These are phyloP conservation scores for Antheraea pernyi DNA, from an alignment of 1,140 invertebrate genomes.

Conservation along the genomic window DNA sequence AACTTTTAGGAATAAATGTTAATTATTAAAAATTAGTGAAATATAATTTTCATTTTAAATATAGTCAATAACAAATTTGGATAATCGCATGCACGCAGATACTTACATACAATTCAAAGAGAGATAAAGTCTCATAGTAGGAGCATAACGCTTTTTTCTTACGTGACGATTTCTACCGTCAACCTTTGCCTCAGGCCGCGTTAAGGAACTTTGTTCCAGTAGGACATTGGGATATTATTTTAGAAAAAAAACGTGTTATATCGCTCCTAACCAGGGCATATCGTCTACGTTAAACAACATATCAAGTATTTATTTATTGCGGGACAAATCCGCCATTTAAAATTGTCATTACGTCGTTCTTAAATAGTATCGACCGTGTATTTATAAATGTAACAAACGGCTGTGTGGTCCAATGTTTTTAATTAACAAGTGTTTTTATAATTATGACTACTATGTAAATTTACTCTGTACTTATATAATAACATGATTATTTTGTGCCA, in stretches of 20 bases:
- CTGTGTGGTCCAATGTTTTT: constrained; percentile 58
- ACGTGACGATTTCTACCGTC: too few species aligned
- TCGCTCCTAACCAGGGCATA: background rate
- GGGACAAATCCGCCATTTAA: constrained; percentile 28
- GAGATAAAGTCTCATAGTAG: too few species aligned
- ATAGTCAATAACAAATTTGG: background rate
- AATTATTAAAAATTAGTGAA: too few species aligned
- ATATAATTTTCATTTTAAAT: too few species aligned
- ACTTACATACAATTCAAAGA: too few species aligned
- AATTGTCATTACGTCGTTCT: constrained; percentile 16
- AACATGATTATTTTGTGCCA: constrained; percentile 42
- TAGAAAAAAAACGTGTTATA: background rate
- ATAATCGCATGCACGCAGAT: too few species aligned
- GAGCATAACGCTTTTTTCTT: too few species aligned
- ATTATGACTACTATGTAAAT: constrained; percentile 11
- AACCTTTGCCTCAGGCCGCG: too few species aligned
- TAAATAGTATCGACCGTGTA: constrained; percentile 17
- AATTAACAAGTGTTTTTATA: constrained; percentile 31
- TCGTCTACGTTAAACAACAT: background rate
- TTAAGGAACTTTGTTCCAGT: too few species aligned
- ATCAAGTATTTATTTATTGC: constrained; percentile 50
- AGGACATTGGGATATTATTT: background rate
- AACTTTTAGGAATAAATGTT: background rate
- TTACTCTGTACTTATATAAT: constrained; percentile 24
- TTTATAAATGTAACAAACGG: constrained; percentile 35